Evolutionary conservation across 1,140 invertebrate genomes (phyloP).

Genomic region (Drosophila melanica): DNA sequence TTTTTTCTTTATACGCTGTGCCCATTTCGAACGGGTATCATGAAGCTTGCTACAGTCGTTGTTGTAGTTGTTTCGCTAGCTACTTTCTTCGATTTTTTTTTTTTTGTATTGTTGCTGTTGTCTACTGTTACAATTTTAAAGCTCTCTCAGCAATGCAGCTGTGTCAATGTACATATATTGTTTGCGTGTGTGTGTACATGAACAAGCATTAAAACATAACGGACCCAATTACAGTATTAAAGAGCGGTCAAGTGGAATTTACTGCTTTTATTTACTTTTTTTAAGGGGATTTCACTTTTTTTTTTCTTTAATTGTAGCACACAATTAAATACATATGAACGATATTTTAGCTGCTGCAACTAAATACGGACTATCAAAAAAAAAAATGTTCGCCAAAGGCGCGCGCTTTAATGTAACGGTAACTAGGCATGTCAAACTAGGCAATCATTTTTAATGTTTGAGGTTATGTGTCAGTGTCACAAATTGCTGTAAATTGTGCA

Average conservation of each 20-base stretch:
- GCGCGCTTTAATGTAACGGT: conserved; percentile 56
- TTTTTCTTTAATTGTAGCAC: conserved; percentile 45
- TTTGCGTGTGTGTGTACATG: conserved; percentile 40
- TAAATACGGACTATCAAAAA: conserved; percentile 12
- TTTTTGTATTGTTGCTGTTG: conserved; percentile 40
- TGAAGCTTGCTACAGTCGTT: conserved; percentile 64
- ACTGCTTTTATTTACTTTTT: conserved; percentile 47
- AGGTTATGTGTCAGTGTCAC: conserved; percentile 59
- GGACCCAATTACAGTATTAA: conserved; percentile 75
- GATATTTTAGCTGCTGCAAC: conserved; percentile 1
- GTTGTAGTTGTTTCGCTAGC: conserved; percentile 59
- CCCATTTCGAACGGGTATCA: conserved; percentile 64
- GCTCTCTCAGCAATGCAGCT: conserved; percentile 64
- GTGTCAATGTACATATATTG: conserved; percentile 33
- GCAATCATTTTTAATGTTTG: conserved; percentile 44
- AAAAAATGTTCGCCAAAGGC: conserved; percentile 26
- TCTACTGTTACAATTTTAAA: conserved; percentile 76
- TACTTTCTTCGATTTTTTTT: conserved; percentile 79
- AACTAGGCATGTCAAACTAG: conserved; percentile 28
- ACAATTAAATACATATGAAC: conserved; percentile 29
- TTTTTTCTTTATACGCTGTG: conserved; percentile 59
- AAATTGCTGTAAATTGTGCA: conserved; percentile 53
- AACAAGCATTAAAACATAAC: conserved; percentile 76
- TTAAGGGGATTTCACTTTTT: conserved; percentile 39
- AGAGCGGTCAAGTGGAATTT: conserved; percentile 63